phyloP scores from a whole-genome alignment of 1,140 invertebrate genomes.

The Drosophila albomicans region DNA sequence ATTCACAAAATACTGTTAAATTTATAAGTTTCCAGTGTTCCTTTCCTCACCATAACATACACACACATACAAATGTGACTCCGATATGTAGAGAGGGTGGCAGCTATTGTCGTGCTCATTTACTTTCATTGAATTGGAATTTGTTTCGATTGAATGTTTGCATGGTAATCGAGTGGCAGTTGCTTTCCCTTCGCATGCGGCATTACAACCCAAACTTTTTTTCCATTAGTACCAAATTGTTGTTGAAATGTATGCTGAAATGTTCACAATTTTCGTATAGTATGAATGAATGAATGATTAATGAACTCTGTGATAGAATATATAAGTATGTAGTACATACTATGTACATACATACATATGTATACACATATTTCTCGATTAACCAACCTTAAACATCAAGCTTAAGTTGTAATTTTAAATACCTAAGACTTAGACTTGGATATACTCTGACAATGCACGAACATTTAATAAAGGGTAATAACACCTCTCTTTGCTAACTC shows the following conservation, averaged over 20 bases:
- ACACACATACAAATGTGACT: background rate
- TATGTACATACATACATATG: too few species aligned
- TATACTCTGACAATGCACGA: too few species aligned
- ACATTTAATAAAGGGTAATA: too few species aligned
- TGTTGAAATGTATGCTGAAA: conserved; percentile 55
- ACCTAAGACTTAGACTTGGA: too few species aligned
- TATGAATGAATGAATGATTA: conserved; percentile 53
- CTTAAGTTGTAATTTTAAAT: too few species aligned
- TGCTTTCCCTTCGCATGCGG: conserved; percentile 15
- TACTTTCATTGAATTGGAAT: conserved; percentile 83
- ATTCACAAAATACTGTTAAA: conserved; percentile 63
- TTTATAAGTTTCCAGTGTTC: conserved; percentile 48
- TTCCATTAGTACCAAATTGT: conserved; percentile 22
- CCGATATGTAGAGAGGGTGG: conserved; percentile 10
- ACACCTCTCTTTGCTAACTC: too few species aligned
- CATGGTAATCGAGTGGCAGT: conserved; percentile 80
- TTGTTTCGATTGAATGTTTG: conserved; percentile 83
- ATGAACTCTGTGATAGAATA: conserved; percentile 43
- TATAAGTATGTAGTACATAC: background rate
- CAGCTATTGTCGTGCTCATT: conserved; percentile 79
- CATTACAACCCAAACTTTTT: background rate
- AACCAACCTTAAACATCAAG: too few species aligned
- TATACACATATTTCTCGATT: too few species aligned
- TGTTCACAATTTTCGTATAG: background rate
- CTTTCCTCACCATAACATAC: background rate